Evolutionary conservation across 1,140 invertebrate genomes (phyloP), one percentile per base, ranked within the genome.

Genomic region (Thaumetopoea pityocampa): DNA sequence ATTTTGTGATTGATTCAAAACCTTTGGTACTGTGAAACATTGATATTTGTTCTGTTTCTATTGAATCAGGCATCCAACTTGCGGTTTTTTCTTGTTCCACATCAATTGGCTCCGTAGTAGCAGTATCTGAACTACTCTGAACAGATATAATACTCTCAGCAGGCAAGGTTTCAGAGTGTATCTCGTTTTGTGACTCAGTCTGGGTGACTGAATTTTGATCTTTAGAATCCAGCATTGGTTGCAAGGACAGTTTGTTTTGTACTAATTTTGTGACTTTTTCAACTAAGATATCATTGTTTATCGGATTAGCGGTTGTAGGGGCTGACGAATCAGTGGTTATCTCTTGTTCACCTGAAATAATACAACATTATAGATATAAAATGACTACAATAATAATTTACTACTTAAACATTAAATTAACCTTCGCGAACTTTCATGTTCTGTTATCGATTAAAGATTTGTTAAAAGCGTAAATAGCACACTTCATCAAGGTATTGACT

Each of bases 1-100:
- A 45, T 65, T 82, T 84, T 32, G 80, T 84, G 54, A 84, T 80
- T 29, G 78, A 82, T 74, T 79, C 77, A 49, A 81, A 80, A 55
- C 67, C 70, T 36, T 15, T 5, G 11, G n/a, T n/a, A n/a, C n/a
- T 24, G 15, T 27, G 14, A 33, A 17, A 45, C 26, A 32, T 49
- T 66, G 36, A 24, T 47, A 47, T 58, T 53, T 54, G 54, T 48
- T 65, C 51, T 11, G 52, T 52, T 30, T 57, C 49, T 33, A 35
- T 30, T 37, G 61, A 60, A 5, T 54, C 55, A 33, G 73, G 48
- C 35, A 73, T 45, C 72, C 67, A 74, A 14, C 60, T 53, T 15
- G 60, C 14, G 18, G 46, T 8, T 24, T 30, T 28, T 33, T 37
- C 30, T 30, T 50, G 51, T 34, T 65, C 51, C 29, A 53, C 52